These are phyloP conservation scores for Euphysa ruthae DNA, from an alignment of 30 jellyfish, hydroid and myxozoan genomes.

Conservation along the genomic window DNA sequence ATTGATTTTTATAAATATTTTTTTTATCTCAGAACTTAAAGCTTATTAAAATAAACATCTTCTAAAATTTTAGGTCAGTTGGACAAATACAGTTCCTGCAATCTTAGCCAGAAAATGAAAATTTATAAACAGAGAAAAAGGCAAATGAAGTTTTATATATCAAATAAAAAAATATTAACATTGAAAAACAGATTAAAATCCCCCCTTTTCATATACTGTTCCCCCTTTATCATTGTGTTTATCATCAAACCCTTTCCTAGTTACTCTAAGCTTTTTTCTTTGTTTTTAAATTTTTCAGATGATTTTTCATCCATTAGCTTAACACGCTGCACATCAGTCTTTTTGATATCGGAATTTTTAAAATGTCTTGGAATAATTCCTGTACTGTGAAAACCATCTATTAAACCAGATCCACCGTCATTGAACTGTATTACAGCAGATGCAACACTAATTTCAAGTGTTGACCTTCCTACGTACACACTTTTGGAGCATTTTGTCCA, in stretches of 20 bases:
- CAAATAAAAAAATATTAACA: too few relatives aligned
- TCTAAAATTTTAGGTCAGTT: not conserved
- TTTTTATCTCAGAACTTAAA: not conserved
- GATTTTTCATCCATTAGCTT: too few relatives aligned
- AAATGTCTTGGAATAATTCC: conserved; percentile 17
- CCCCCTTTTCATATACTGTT: too few relatives aligned
- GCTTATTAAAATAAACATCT: not conserved
- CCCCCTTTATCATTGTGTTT: too few relatives aligned
- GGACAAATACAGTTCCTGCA: not conserved
- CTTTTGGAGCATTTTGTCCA: conserved; percentile 39
- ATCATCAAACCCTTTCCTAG: too few relatives aligned
- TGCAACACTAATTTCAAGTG: conserved; percentile 26
- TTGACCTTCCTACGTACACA: conserved; percentile 22
- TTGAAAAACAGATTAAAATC: too few relatives aligned
- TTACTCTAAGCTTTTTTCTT: not conserved
- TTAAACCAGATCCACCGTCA: conserved; percentile 28
- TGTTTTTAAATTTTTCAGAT: not conserved
- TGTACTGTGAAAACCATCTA: conserved; percentile 4
- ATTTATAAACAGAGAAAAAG: too few relatives aligned
- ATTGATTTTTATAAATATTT: not conserved
- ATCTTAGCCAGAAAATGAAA: conserved; percentile 1
- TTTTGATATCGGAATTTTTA: not conserved
- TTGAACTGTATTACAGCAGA: conserved; percentile 42
- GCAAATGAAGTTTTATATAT: too few relatives aligned
- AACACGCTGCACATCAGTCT: not conserved